These are phyloP conservation scores for Xanthia icteritia DNA, from an alignment of 2,888 invertebrate genomes.

Conservation along the genomic window DNA sequence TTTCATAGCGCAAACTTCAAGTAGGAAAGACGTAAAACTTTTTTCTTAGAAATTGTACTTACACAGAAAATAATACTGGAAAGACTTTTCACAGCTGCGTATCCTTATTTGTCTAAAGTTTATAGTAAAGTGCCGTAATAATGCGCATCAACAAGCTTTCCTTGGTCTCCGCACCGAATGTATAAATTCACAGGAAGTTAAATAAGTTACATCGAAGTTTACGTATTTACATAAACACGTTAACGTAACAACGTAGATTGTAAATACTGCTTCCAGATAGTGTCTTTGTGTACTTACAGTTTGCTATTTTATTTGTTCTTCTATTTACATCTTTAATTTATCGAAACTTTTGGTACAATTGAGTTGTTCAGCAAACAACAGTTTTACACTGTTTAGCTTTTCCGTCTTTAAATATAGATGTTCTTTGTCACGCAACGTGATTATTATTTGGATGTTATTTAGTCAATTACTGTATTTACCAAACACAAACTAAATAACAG, in stretches of 20 bases:
- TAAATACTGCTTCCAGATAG: conserved; percentile 76
- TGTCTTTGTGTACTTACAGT: conserved; percentile 67
- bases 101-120: conserved; percentile 47
- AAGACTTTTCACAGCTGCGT: conserved; percentile 17
- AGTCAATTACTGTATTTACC: conserved; percentile 30
- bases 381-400: conserved; percentile 16
- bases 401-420: conserved; percentile 3
- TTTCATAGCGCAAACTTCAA: neutral
- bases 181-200: conserved; percentile 77
- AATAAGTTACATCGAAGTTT: conserved; percentile 81
- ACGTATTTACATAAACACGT: conserved; percentile 83
- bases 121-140: conserved; percentile 48
- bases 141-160: conserved; percentile 62
- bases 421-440: conserved; percentile 27
- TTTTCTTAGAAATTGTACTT: neutral
- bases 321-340: conserved; percentile 57
- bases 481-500: neutral
- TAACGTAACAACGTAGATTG: conserved; percentile 76
- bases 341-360: conserved; percentile 54
- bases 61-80: conserved; percentile 16
- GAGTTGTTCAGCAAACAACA: conserved; percentile 29
- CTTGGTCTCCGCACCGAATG: conserved; percentile 69
- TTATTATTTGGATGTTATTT: conserved; percentile 21
- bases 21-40: neutral
- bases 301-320: conserved; percentile 72